Base-by-base conservation (phyloP, 2,113 vertebrate genomes). In the Podiceps cristatus region DNA sequence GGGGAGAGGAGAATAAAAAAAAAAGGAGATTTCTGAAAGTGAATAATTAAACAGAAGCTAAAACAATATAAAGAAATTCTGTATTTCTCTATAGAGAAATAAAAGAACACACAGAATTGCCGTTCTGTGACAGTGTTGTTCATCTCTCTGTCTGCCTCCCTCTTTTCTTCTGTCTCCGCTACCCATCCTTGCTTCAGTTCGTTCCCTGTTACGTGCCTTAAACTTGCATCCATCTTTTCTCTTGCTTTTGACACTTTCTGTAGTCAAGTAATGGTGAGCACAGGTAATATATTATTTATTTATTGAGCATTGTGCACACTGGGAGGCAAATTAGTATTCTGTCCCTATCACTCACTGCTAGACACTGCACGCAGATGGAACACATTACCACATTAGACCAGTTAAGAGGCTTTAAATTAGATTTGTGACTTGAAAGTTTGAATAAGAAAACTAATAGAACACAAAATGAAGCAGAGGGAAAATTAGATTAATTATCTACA, bases 401-500 rank as follows among this genome's bases (percentile, higher is more conserved):
- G 95, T 98, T 98, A 98, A 98, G 97, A 96, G 94, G 94, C 96
- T 98, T 98, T 98, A 98, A 98, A 98, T 98, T 98, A 98, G 97
- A 98, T 99, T 98, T 98, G 98, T 98, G 98, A 97, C 97, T 98
- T 98, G 98, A 97, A 98, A 98, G 97, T 98, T 98, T 98, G 98
- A 99, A 98, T 98, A 98, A 98, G 97, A 97, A 99, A 98, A 97
- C 94, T 98, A 98, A 98, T 97, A 97, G 97, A 98, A 98, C 91
- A 97, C 96, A 98, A 98, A 98, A 98, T 95, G 94, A 98, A 98
- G 96, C 95, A 97, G 86, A 78, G 74, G 94, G 96, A 97, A 97
- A 98, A 97, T 97, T 96, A 97, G 97, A 98, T 98, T 98, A 98
- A 99, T 98, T 98, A 97, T 98, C 96, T 98, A 89, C 91, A 97